phyloP scores from a whole-genome alignment of 2,888 invertebrate genomes.

The Bursaphelenchus okinawaensis region DNA sequence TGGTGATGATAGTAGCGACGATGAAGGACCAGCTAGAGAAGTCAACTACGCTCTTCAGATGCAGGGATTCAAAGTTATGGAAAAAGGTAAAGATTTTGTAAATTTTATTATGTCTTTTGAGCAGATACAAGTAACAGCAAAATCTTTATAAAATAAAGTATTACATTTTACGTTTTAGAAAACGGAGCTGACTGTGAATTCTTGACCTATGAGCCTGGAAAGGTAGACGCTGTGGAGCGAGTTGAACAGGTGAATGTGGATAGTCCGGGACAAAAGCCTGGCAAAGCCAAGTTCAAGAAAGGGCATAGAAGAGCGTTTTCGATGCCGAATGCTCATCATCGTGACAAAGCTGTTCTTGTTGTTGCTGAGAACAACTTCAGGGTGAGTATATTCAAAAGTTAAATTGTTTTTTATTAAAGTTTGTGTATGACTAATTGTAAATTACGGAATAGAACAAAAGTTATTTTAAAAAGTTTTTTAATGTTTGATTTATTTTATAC shows the following conservation, averaged over 20 bases:
- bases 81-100: constrained; percentile 22
- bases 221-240: neutral
- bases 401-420: constrained; percentile 1
- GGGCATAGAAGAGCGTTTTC: constrained; percentile 55
- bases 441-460: no score
- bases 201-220: constrained; percentile 10
- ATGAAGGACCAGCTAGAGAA: constrained; percentile 15
- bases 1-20: constrained; percentile 21
- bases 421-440: no score
- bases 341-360: constrained; percentile 47
- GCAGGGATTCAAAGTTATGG: constrained; percentile 27
- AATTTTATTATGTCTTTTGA: neutral
- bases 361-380: constrained; percentile 40
- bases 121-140: constrained; percentile 6
- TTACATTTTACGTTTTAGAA: constrained; percentile 19
- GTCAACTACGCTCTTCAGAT: constrained; percentile 28
- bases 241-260: constrained; percentile 1
- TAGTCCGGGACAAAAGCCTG: constrained; percentile 8
- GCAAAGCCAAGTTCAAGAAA: constrained; percentile 34
- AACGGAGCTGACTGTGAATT: constrained; percentile 26
- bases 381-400: constrained; percentile 17
- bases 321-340: constrained; percentile 49
- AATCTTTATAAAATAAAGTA: no score
- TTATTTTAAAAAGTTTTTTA: no score
- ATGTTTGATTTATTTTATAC: neutral